These are phyloP conservation scores for Oncorhynchus mykiss DNA, from an alignment of 2,113 vertebrate species.

Conservation along the genomic window DNA sequence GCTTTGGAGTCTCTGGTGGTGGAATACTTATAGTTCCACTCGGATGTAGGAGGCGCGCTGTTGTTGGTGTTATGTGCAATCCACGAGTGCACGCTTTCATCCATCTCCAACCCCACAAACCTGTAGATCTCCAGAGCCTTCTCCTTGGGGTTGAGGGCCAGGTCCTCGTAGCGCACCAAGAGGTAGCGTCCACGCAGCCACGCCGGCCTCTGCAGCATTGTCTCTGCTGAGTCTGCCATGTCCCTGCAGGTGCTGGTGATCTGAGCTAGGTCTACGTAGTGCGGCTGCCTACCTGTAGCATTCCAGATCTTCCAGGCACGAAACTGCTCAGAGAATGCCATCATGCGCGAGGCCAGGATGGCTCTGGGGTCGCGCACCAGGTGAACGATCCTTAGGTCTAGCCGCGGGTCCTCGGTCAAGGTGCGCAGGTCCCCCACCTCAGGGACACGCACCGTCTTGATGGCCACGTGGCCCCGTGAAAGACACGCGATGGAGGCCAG, in stretches of 20 bases:
- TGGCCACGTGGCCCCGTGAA: slow-evolving; percentile 64
- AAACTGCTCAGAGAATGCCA: slow-evolving; percentile 72
- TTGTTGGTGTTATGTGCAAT: slow-evolving; percentile 75
- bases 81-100: slow-evolving; percentile 69
- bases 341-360: slow-evolving; percentile 77
- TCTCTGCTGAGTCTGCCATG: slow-evolving; percentile 70
- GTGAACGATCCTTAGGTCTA: slow-evolving; percentile 79
- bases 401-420: slow-evolving; percentile 75
- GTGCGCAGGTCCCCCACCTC: slow-evolving; percentile 74
- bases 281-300: slow-evolving; percentile 70
- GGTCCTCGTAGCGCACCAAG: slow-evolving; percentile 79
- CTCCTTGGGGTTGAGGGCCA: slow-evolving; percentile 70
- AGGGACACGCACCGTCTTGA: slow-evolving; percentile 79
- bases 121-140: slow-evolving; percentile 74
- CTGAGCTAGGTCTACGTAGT: slow-evolving; percentile 71
- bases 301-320: slow-evolving; percentile 81
- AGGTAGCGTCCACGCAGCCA: slow-evolving; percentile 79
- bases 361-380: slow-evolving; percentile 81
- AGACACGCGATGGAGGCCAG: slow-evolving; percentile 71
- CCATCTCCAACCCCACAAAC: slow-evolving; percentile 74
- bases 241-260: slow-evolving; percentile 76
- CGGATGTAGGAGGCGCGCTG: slow-evolving; percentile 41
- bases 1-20: slow-evolving; percentile 76
- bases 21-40: slow-evolving; percentile 72
- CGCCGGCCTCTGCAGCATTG: slow-evolving; percentile 59